phyloP scores from a whole-genome alignment of 2,113 vertebrate species.

The Choloepus hoffmanni region DNA sequence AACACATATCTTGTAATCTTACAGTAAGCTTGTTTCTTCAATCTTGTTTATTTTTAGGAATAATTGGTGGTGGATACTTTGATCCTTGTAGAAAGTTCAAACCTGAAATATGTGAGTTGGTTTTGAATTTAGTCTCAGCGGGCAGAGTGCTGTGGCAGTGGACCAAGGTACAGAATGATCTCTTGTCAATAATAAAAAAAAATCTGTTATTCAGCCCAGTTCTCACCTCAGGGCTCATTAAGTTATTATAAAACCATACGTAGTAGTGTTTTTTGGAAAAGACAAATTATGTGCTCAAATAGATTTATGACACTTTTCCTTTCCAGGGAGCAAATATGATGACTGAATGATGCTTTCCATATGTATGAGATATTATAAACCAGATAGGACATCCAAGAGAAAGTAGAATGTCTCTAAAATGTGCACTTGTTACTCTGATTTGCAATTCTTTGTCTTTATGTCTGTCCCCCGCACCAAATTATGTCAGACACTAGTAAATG shows the following conservation, averaged over 20 bases:
- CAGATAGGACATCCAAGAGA: background rate
- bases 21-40: background rate
- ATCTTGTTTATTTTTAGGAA: slow-evolving; percentile 81
- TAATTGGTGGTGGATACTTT: slow-evolving; percentile 91
- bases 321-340: slow-evolving; percentile 29
- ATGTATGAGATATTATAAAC: slow-evolving; percentile 56
- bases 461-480: background rate
- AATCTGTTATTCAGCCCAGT: background rate
- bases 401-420: slow-evolving; percentile 53
- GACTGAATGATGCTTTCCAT: slow-evolving; percentile 50
- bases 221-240: background rate
- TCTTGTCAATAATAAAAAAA: background rate
- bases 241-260: background rate
- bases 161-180: slow-evolving; percentile 89
- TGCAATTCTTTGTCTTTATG: background rate
- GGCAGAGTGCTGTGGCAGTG: slow-evolving; percentile 92
- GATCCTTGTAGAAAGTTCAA: slow-evolving; percentile 88
- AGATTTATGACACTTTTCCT: slow-evolving; percentile 56
- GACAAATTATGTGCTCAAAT: slow-evolving; percentile 20
- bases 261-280: background rate
- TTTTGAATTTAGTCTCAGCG: slow-evolving; percentile 87
- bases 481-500: background rate
- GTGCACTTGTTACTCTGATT: slow-evolving; percentile 50
- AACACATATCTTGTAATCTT: background rate
- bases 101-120: slow-evolving; percentile 85